A percentile compares a stretch with the other conserved stretches of the same genome.
These are phyloP conservation scores for Linyphia triangularis DNA, from an alignment of 2,888 invertebrate species.

Conservation along the genomic window DNA sequence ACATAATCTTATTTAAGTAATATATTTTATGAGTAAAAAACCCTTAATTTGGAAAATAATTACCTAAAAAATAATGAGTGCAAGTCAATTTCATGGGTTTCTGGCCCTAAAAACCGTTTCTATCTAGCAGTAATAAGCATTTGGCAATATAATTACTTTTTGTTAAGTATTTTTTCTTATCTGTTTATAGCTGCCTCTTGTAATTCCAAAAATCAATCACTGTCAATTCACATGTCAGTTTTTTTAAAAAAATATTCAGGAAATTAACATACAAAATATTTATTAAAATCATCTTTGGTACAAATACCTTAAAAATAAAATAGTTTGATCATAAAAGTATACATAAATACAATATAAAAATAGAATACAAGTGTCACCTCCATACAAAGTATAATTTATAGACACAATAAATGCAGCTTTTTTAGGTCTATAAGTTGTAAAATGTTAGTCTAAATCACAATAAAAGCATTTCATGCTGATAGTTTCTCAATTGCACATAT, in stretches of 20 bases:
- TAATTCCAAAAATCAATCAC: too few relatives aligned
- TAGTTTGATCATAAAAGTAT: background rate
- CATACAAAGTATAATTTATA: background rate
- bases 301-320: background rate
- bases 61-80: too few relatives aligned
- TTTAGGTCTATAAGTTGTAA: background rate
- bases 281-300: conserved; percentile 3
- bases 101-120: too few relatives aligned
- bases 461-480: background rate
- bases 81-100: too few relatives aligned
- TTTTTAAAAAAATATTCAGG: background rate
- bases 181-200: too few relatives aligned
- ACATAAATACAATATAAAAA: background rate
- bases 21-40: too few relatives aligned
- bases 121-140: too few relatives aligned
- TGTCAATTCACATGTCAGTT: too few relatives aligned
- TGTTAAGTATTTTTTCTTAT: too few relatives aligned
- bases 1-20: too few relatives aligned
- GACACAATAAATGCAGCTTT: background rate
- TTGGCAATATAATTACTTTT: too few relatives aligned
- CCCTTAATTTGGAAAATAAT: too few relatives aligned
- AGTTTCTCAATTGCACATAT: background rate
- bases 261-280: background rate
- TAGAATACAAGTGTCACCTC: background rate
- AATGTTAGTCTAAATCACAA: background rate